Percentiles rank a stretch among this genome's conserved stretches.
Evolutionary conservation across 35 echinoderm and acorn worm genomes (phyloP).

Genomic region (Amphiura filiformis): DNA sequence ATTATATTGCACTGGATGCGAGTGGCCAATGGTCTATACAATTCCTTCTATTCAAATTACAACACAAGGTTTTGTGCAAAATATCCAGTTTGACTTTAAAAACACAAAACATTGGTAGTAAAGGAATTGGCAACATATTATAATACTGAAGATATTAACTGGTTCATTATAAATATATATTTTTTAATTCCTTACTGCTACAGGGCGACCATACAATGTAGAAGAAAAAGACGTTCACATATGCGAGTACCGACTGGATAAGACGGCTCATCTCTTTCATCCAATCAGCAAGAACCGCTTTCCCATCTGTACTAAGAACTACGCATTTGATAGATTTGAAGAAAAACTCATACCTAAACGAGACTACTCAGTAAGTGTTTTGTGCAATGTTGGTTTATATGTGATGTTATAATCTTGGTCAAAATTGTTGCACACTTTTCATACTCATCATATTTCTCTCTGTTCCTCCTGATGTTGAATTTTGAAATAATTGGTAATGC

Average conservation of each 20-base stretch:
- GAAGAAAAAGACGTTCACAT: conserved; percentile 87
- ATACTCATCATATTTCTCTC: not conserved
- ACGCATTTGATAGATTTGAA: conserved; percentile 97
- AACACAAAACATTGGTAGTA: too few species aligned
- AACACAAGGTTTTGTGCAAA: too few species aligned
- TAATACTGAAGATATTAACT: too few species aligned
- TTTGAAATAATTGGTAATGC: too few species aligned
- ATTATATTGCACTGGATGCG: too few species aligned
- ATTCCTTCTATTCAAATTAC: too few species aligned
- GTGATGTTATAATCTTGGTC: not conserved
- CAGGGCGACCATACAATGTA: conserved; percentile 75
- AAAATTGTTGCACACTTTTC: not conserved
- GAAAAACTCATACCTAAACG: conserved; percentile 91
- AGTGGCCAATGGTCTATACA: too few species aligned
- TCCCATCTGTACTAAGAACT: conserved; percentile 91
- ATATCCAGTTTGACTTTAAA: too few species aligned
- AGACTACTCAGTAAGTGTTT: conserved; percentile 86
- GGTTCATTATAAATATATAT: too few species aligned
- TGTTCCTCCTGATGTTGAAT: too few species aligned
- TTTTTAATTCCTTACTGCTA: conserved; percentile 8
- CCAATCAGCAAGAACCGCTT: conserved; percentile 83
- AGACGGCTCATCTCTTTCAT: conserved; percentile 91
- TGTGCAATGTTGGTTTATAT: too few species aligned
- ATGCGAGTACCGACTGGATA: conserved; percentile 96
- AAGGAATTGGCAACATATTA: too few species aligned